phyloP scores from a whole-genome alignment of 2,888 invertebrate species.

The Bellardia pandia region DNA sequence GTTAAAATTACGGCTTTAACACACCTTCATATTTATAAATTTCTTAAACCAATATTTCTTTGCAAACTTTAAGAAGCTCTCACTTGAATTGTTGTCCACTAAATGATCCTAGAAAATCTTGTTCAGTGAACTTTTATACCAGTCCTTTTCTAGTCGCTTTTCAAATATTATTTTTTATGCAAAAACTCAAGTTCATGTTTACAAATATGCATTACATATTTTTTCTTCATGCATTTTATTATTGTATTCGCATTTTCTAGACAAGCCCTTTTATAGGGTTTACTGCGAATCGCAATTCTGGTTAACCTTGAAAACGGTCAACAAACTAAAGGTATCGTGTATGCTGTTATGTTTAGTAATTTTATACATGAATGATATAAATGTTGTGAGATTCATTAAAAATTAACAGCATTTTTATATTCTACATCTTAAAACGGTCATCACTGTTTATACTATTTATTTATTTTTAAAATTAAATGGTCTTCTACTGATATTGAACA shows the following conservation, averaged over 20 bases:
- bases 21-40: conserved; percentile 34
- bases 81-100: not conserved
- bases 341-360: not conserved
- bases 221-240: not conserved
- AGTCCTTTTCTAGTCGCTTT: conserved; percentile 2
- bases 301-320: conserved; percentile 57
- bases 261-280: conserved; percentile 24
- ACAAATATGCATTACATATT: not conserved
- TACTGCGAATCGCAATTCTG: not conserved
- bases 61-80: not conserved
- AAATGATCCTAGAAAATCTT: conserved; percentile 40
- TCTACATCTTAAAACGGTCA: too few species aligned
- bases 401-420: too few species aligned
- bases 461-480: too few species aligned
- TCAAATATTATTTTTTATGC: not conserved
- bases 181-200: conserved; percentile 41
- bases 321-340: not conserved
- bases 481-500: too few species aligned
- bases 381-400: too few species aligned
- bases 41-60: not conserved
- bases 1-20: not conserved
- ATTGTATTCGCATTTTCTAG: not conserved
- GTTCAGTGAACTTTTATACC: conserved; percentile 49
- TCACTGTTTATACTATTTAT: too few species aligned
- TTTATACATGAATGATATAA: too few species aligned